phyloP scores from a whole-genome alignment of 1,140 invertebrate genomes.

The Drosophila tani region DNA sequence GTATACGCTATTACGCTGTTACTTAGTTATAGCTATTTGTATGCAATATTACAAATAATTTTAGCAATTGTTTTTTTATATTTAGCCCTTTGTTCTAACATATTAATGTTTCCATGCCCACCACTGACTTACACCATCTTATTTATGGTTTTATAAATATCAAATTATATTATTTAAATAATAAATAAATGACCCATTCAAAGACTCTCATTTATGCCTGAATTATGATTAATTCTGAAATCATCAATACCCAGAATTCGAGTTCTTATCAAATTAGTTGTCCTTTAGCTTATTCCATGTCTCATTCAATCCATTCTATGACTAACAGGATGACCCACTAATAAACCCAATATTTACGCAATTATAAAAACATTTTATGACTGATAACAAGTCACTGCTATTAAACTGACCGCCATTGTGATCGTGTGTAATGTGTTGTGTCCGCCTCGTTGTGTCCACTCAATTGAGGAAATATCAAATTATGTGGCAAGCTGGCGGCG shows the following conservation, averaged over 20 bases:
- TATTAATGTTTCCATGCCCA: too few species aligned
- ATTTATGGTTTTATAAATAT: too few species aligned
- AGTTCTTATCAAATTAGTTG: background rate
- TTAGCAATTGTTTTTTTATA: too few species aligned
- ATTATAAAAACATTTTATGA: background rate
- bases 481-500: constrained; percentile 42
- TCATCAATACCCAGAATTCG: background rate
- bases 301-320: background rate
- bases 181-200: background rate
- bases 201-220: background rate
- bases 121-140: too few species aligned
- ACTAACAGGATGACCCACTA: background rate
- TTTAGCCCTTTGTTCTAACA: too few species aligned
- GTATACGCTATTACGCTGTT: too few species aligned
- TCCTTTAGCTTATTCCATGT: background rate
- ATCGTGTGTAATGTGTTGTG: constrained; percentile 1
- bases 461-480: constrained; percentile 82
- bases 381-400: constrained; percentile 9
- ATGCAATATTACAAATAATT: too few species aligned
- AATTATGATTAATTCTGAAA: background rate
- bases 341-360: background rate
- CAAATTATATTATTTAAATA: background rate
- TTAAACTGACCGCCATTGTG: constrained; percentile 23
- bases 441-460: constrained; percentile 36
- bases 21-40: too few species aligned